Conservation (phyloP, 2,888 invertebrate genomes). For the Eupelmus urozonus region DNA sequence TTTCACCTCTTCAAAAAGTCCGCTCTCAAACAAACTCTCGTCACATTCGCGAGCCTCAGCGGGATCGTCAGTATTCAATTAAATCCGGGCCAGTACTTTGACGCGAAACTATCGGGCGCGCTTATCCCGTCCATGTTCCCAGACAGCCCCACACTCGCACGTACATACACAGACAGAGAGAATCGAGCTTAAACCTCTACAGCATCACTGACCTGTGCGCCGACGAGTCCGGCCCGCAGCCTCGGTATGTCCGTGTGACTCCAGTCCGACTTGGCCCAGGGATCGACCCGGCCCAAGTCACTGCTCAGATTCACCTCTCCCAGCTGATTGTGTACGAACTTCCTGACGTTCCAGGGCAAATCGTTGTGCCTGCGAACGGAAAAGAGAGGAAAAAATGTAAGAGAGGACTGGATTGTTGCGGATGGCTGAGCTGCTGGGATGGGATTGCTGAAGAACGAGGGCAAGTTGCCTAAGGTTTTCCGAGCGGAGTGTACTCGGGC, state of each 20-base stretch:
- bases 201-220: constrained; percentile 84
- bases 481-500: no score
- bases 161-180: background rate
- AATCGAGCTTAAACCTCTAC: background rate
- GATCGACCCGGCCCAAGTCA: constrained; percentile 82
- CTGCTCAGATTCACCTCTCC: constrained; percentile 76
- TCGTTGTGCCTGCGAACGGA: constrained; percentile 84
- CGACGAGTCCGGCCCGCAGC: constrained; percentile 88
- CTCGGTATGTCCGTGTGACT: constrained; percentile 95
- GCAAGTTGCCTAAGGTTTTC: no score
- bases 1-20: no score
- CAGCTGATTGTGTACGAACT: constrained; percentile 88
- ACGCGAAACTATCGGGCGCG: constrained; percentile 4
- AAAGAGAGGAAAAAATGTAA: no score
- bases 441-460: no score
- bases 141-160: background rate
- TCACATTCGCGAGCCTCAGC: no score
- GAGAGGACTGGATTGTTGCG: no score
- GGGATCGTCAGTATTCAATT: background rate
- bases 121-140: constrained; percentile 8
- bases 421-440: no score
- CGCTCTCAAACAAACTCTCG: no score
- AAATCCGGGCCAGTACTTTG: background rate
- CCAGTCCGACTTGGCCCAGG: constrained; percentile 92
- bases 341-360: constrained; percentile 93